These are phyloP conservation scores for Acronicta aceris DNA, from an alignment of 2,888 invertebrate genomes.

Conservation along the genomic window DNA sequence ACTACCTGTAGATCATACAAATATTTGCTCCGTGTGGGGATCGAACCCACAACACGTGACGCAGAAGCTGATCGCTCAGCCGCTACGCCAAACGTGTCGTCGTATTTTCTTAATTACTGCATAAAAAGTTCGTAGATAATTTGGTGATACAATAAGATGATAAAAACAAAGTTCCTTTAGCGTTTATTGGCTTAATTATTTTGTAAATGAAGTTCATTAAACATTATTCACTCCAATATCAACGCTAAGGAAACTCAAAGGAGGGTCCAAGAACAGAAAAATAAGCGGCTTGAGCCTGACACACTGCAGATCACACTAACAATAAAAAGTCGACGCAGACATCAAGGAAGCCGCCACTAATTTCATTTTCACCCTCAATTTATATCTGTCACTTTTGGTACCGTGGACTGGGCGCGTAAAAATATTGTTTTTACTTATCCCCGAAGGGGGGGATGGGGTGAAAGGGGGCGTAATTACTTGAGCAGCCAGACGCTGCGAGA, in stretches of 20 bases:
- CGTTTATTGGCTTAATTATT: too few species aligned
- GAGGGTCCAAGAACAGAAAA: conserved; percentile 14
- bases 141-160: too few species aligned
- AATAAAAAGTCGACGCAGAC: conserved; percentile 68
- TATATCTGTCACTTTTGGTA: conserved; percentile 87
- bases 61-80: too few species aligned
- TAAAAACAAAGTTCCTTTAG: too few species aligned
- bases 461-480: conserved; percentile 84
- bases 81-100: too few species aligned
- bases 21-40: too few species aligned
- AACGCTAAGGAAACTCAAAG: background rate
- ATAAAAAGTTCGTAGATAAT: too few species aligned
- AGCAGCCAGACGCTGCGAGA: conserved; percentile 79
- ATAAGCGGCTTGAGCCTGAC: conserved; percentile 39
- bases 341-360: conserved; percentile 78
- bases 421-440: conserved; percentile 89
- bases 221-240: background rate
- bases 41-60: too few species aligned
- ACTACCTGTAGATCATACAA: too few species aligned
- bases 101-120: too few species aligned
- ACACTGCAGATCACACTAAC: conserved; percentile 52
- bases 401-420: conserved; percentile 83
- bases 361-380: conserved; percentile 85
- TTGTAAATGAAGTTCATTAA: too few species aligned
- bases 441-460: conserved; percentile 66